Evolutionary conservation across 2,888 invertebrate species (phyloP).

Genomic region (Ommatoiulus sabulosus): DNA sequence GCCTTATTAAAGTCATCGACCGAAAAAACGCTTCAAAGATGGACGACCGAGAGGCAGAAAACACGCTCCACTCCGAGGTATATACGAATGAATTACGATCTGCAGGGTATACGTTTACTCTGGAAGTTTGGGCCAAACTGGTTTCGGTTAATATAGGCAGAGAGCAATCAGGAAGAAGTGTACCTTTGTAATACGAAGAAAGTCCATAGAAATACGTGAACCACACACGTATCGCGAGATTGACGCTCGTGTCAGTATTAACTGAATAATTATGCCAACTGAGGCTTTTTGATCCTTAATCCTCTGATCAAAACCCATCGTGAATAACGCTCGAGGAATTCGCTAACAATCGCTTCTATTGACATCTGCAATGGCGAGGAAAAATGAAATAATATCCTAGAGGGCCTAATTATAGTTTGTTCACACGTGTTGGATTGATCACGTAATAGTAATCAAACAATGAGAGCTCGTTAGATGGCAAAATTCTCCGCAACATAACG

Average conservation of each 20-base stretch:
- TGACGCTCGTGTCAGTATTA: conserved; percentile 42
- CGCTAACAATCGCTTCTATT: conserved; percentile 29
- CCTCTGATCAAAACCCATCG: not conserved
- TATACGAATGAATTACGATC: not conserved
- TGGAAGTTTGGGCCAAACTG: conserved; percentile 30
- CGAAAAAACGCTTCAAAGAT: not conserved
- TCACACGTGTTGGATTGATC: conserved; percentile 43
- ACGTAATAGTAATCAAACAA: conserved; percentile 38
- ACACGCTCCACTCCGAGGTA: conserved; percentile 5
- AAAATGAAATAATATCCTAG: conserved; percentile 46
- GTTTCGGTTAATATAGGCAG: conserved; percentile 10
- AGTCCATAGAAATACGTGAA: not conserved
- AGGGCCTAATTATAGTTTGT: conserved; percentile 44
- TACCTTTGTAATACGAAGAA: not conserved
- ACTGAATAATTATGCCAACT: conserved; percentile 31
- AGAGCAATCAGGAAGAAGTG: conserved; percentile 24
- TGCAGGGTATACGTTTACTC: not conserved
- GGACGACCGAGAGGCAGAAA: conserved; percentile 19
- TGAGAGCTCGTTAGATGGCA: conserved; percentile 39
- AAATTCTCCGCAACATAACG: conserved; percentile 30
- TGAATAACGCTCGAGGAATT: conserved; percentile 22
- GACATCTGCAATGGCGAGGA: conserved; percentile 6
- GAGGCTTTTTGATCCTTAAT: conserved; percentile 9
- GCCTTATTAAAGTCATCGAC: conserved; percentile 35
- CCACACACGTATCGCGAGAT: not conserved